Evolutionary conservation across 2,888 invertebrate species (phyloP), one percentile per base, ranked within the genome.

Genomic region (Sepioteuthis lessoniana): DNA sequence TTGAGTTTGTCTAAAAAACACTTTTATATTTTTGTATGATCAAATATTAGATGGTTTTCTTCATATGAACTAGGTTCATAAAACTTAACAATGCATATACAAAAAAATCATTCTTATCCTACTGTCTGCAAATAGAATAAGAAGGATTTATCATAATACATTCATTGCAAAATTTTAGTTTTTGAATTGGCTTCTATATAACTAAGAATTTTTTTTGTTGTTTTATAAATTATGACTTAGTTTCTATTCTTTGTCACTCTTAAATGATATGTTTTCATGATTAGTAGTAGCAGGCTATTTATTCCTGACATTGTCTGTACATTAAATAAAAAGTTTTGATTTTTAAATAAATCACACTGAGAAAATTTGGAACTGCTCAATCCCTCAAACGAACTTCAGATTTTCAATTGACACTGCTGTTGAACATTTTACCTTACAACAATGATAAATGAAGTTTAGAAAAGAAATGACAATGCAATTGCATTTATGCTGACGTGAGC

Each of bases 351-450:
- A 76, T 76, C 76, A n/a, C 76, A 76, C 10, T 76, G 76, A 31
- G n/a, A 76, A 35, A 76, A 76, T 13, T 3, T 35, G 35, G 35
- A 76, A 10, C 1, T 76, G 16, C 13, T n/a, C n/a, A 76, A 76
- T 76, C 10, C 8, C 19, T 0, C 7, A 76, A 76, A 31, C 7
- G 8, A 76, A n/a, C 0, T 8, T 31, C 31, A 76, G 13, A 35
- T 13, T n/a, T 2, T n/a, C 10, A 16, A n/a, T 13, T 0, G 10
- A n/a, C 25, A 13, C 16, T 7, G n/a, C 0, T 35, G 2, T 35
- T 76, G n/a, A n/a, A 35, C 35, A 76, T 13, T 35, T 76, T 19
- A 7, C 16, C 13, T n/a, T 76, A n/a, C n/a, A 76, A 55, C 25
- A 55, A 25, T 55, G 25, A 0, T 5, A 21, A 25, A 55, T 55